These are phyloP conservation scores for Ptychoptera contaminata DNA, from an alignment of 2,888 invertebrate species.

Conservation along the genomic window DNA sequence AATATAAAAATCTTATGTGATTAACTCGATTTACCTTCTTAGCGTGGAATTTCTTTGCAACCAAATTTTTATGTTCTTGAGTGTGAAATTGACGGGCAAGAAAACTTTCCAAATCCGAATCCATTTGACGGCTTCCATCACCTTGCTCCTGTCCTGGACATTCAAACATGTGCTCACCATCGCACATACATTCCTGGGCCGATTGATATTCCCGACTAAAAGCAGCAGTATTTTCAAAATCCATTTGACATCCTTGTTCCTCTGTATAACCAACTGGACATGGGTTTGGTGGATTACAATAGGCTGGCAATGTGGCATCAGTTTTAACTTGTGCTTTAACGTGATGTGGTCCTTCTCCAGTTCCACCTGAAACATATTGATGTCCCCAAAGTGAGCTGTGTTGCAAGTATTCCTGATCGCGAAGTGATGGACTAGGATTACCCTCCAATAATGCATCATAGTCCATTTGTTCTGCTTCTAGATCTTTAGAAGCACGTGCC, in stretches of 20 bases:
- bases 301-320: constrained; percentile 86
- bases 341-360: constrained; percentile 43
- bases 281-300: constrained; percentile 98
- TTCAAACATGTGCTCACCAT: constrained; percentile 93
- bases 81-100: constrained; percentile 35
- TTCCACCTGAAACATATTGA: constrained; percentile 59
- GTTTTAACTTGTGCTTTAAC: constrained; percentile 57
- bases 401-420: constrained; percentile 77
- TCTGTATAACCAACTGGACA: constrained; percentile 87
- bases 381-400: constrained; percentile 65
- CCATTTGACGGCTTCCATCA: constrained; percentile 20
- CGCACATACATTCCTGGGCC: constrained; percentile 92
- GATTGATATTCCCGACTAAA: constrained; percentile 89
- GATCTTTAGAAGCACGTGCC: constrained; percentile 40
- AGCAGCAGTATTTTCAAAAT: constrained; percentile 89
- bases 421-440: constrained; percentile 59
- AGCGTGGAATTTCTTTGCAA: constrained; percentile 61
- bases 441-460: constrained; percentile 55
- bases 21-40: constrained; percentile 28
- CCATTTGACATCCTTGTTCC: constrained; percentile 75
- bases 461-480: constrained; percentile 47
- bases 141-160: constrained; percentile 45
- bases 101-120: constrained; percentile 49
- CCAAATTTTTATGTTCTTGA: constrained; percentile 50
- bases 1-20: not conserved